Evolutionary conservation across 2,113 vertebrate species (phyloP), one percentile per base, ranked within the genome.

Genomic region (Shinisaurus crocodilurus): DNA sequence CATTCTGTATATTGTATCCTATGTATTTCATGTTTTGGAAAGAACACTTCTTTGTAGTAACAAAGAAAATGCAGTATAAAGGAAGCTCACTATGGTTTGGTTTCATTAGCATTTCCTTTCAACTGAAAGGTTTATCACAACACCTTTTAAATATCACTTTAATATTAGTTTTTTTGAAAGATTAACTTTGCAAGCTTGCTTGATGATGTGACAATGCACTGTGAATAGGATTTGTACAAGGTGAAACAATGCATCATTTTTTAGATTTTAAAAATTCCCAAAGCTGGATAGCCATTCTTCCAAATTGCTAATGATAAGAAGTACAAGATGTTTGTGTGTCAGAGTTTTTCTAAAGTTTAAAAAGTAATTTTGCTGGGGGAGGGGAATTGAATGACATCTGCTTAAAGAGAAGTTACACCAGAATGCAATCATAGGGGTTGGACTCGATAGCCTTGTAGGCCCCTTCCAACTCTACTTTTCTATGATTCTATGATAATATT

Each of bases 61-160:
- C 6, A 65, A 82, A 76, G 3, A 86, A 83, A 50, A 85, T 72
- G 27, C 50, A 12, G 27, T 40, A 27, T 20, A 90, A 29, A 15
- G 32, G 6, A 29, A 25, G 69, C 1, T 3, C n/a, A 32, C 92
- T 67, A 89, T 90, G n/a, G 34, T 0, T 90, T 93, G 86, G 29
- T 67, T 92, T 88, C 23, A 13, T 85, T 69, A 80, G 9, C 70
- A 72, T 29, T 91, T 82, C 67, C 85, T 82, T 92, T 72, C 40
- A 85, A 32, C 60, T 91, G 70, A 91, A 88, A 86, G 75, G 45
- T 86, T 94, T 88, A 70, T 50, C 5, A 27, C 18, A 37, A 6
- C 6, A 45, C 43, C 6, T 88, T 76, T 69, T 86, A 50, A 90
- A 15, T 43, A 1, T 54, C 37, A 10, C 40, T 82, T 86, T 79